These are phyloP conservation scores for Drosophila colorata DNA, from an alignment of 2,888 invertebrate genomes.

Conservation along the genomic window DNA sequence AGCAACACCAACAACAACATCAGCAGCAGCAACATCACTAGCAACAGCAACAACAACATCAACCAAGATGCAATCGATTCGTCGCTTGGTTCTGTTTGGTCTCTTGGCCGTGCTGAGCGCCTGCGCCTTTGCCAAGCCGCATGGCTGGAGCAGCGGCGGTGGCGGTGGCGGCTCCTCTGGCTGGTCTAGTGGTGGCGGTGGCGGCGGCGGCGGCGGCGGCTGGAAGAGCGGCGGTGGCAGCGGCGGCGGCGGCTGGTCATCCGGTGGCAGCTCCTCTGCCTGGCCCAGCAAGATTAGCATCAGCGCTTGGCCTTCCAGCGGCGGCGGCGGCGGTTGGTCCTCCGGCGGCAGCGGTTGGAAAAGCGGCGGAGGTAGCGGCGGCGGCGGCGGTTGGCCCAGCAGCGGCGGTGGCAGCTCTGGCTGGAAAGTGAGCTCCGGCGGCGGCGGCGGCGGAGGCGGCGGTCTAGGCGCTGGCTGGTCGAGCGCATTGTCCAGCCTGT, in stretches of 20 bases:
- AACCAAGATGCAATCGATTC: conserved; percentile 61
- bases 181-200: conserved; percentile 53
- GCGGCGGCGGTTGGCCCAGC: conserved; percentile 34
- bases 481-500: conserved; percentile 34
- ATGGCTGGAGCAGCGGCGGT: conserved; percentile 66
- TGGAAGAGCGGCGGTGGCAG: conserved; percentile 42
- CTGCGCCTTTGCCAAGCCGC: conserved; percentile 60
- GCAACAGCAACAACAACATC: conserved; percentile 5
- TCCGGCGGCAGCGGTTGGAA: conserved; percentile 38
- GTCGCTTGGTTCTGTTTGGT: conserved; percentile 45
- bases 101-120: conserved; percentile 51
- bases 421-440: conserved; percentile 53
- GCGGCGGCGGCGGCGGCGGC: conserved; percentile 41
- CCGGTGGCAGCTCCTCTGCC: conserved; percentile 53
- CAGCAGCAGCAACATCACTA: conserved; percentile 18
- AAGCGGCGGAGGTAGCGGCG: conserved; percentile 17
- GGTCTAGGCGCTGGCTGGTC: conserved; percentile 40
- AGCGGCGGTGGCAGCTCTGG: conserved; percentile 39
- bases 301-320: conserved; percentile 49
- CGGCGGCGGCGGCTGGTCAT: conserved; percentile 53
- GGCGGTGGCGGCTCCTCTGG: conserved; percentile 53
- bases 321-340: conserved; percentile 55
- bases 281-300: conserved; percentile 43
- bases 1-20: conserved; percentile 17
- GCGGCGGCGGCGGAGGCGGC: conserved; percentile 40